A percentile compares a stretch with the other conserved stretches of the same genome.
Conservation (phyloP, 2,888 invertebrate genomes). For the Buathra laborator region DNA sequence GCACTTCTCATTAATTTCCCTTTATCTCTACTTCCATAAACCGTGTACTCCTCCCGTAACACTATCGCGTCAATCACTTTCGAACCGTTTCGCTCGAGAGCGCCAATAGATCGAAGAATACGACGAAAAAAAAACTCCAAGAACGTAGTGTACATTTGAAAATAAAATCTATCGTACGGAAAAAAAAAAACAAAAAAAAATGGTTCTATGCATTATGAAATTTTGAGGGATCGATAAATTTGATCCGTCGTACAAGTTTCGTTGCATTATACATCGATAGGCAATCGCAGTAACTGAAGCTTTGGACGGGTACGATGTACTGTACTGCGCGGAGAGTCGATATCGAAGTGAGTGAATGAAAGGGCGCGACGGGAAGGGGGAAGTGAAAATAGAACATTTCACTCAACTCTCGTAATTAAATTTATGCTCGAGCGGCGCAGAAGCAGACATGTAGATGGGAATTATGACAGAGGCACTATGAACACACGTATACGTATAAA, state of each 20-base stretch:
- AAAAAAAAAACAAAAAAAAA: neutral
- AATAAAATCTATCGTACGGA: neutral
- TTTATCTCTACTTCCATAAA: neutral
- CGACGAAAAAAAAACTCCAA: too few species aligned
- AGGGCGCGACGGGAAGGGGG: slow-evolving; percentile 2
- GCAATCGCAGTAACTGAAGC: neutral
- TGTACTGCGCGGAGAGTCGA: slow-evolving; percentile 1
- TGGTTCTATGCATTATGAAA: neutral
- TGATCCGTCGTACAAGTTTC: neutral
- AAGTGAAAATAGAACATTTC: slow-evolving; percentile 46
- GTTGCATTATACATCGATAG: slow-evolving; percentile 1
- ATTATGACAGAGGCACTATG: slow-evolving; percentile 32
- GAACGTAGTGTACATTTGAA: too few species aligned
- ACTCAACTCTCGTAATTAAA: slow-evolving; percentile 60
- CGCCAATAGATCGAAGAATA: too few species aligned
- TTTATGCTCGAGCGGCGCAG: slow-evolving; percentile 47
- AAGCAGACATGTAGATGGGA: slow-evolving; percentile 33
- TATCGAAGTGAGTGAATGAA: slow-evolving; percentile 32
- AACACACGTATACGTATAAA: neutral
- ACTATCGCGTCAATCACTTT: too few species aligned
- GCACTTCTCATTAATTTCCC: slow-evolving; percentile 5
- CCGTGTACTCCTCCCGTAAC: neutral
- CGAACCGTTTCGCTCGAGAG: too few species aligned
- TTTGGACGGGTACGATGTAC: neutral
- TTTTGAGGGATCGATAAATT: neutral